Evolutionary conservation across 1,140 invertebrate species (phyloP), one percentile per base, ranked within the genome.

Genomic region (Ptiloglossa arizonensis): DNA sequence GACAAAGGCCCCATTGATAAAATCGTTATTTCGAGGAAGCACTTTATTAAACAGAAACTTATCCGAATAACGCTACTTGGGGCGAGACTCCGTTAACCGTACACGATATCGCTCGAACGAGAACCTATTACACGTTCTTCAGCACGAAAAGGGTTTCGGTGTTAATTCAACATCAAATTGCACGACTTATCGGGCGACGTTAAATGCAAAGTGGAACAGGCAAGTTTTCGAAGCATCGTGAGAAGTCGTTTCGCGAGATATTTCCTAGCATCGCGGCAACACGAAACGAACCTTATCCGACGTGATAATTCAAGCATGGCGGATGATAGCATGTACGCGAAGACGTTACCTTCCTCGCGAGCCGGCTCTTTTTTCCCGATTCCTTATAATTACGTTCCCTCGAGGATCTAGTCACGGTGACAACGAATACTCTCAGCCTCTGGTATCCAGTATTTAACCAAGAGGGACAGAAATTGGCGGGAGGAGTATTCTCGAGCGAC

Each of bases 371-470:
- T 64, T 75, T 75, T 67, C 52, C 52, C 48, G 38, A 75, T 75
- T 75, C 63, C 52, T 75, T 48, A 54, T 81, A 81, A 81, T 77
- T 81, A 77, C 79, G 19, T 29, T 68, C 8, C 24, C 57, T 41
- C 48, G 27, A 29, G 57, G n/a, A n/a, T n/a, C n/a, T n/a, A n/a
- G 22, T 54, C 27, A 5, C 59, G 52, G 66, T 72, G 81, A 83
- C 81, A 78, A 83, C 52, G 54, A 56, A 59, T 50, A 27, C 27
- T 50, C 59, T 50, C 22, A 38, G 44, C 62, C 44, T 67, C 63
- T 29, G 44, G 52, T 77, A 66, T 63, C 72, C 56, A 52, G 66
- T 77, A 41, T 79, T 50, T 35, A 48, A 19, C 29, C n/a, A n/a
- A n/a, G n/a, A n/a, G n/a, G n/a, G n/a, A n/a, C n/a, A n/a, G n/a